Conservation (phyloP, 1,140 invertebrate genomes). For the Camponotus vicinus region DNA sequence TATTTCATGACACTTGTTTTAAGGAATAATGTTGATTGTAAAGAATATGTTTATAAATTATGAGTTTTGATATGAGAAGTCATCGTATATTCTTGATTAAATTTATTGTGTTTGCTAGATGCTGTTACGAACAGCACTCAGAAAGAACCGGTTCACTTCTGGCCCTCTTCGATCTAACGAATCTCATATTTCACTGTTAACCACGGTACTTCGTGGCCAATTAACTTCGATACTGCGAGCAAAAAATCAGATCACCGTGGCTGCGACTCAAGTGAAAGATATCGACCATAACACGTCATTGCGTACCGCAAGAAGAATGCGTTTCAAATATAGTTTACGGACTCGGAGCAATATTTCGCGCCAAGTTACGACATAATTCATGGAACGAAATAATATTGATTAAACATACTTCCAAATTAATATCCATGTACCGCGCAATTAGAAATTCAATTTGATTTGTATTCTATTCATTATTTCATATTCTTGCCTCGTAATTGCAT, state of each 20-base stretch:
- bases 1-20: background rate
- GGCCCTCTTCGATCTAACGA: slow-evolving; percentile 58
- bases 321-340: slow-evolving; percentile 2
- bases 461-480: background rate
- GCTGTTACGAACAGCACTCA: slow-evolving; percentile 27
- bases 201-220: slow-evolving; percentile 55
- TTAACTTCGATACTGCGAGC: slow-evolving; percentile 52
- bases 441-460: background rate
- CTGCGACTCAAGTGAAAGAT: slow-evolving; percentile 22
- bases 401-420: background rate
- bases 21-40: slow-evolving; percentile 7
- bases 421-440: background rate
- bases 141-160: slow-evolving; percentile 55
- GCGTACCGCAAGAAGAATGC: slow-evolving; percentile 23
- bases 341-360: slow-evolving; percentile 3
- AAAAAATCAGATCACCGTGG: slow-evolving; percentile 52
- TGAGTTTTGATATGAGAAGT: background rate
- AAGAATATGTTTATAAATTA: background rate
- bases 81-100: background rate
- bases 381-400: background rate
- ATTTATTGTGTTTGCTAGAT: slow-evolving; percentile 3
- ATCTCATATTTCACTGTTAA: slow-evolving; percentile 66
- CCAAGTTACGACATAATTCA: slow-evolving; percentile 6
- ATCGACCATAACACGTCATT: slow-evolving; percentile 1
- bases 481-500: background rate